phyloP scores from a whole-genome alignment of 2,888 invertebrate genomes.

The Anticlea derivata region DNA sequence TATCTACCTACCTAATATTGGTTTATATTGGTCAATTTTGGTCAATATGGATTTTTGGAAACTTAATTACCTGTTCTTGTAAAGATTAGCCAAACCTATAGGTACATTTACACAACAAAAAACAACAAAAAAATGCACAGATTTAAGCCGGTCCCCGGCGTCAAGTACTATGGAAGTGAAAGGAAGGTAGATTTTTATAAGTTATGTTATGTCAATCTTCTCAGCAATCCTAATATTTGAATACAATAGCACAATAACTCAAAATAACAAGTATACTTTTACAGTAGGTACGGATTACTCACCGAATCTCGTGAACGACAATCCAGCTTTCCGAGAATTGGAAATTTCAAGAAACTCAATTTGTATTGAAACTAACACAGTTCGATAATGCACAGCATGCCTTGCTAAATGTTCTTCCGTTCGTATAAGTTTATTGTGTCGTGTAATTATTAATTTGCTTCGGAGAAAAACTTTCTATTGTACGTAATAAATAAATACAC shows the following conservation, averaged over 20 bases:
- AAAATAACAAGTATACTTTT: conserved; percentile 24
- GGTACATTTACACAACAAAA: too few relatives aligned
- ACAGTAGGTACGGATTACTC: conserved; percentile 57
- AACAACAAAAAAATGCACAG: too few relatives aligned
- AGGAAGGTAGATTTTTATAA: neutral
- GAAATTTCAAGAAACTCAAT: conserved; percentile 53
- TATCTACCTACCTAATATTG: too few relatives aligned
- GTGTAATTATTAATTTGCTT: conserved; percentile 25
- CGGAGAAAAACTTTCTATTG: conserved; percentile 40
- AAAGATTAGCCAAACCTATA: too few relatives aligned
- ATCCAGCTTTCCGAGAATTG: conserved; percentile 76
- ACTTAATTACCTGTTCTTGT: too few relatives aligned
- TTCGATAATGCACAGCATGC: conserved; percentile 58
- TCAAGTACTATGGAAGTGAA: too few relatives aligned
- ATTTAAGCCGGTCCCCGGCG: too few relatives aligned
- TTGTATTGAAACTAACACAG: conserved; percentile 50
- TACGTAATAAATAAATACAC: conserved; percentile 19
- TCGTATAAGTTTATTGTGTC: conserved; percentile 8
- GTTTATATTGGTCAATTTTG: too few relatives aligned
- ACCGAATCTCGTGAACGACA: conserved; percentile 68
- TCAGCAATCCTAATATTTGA: neutral
- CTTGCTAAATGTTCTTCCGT: conserved; percentile 31
- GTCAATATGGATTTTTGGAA: too few relatives aligned
- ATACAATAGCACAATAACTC: neutral
- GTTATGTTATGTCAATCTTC: too few relatives aligned